Evolutionary conservation across 2,797 vertebrate genomes (phyloP), one percentile per base, ranked within the genome.

Genomic region (Coregonus suidteri): DNA sequence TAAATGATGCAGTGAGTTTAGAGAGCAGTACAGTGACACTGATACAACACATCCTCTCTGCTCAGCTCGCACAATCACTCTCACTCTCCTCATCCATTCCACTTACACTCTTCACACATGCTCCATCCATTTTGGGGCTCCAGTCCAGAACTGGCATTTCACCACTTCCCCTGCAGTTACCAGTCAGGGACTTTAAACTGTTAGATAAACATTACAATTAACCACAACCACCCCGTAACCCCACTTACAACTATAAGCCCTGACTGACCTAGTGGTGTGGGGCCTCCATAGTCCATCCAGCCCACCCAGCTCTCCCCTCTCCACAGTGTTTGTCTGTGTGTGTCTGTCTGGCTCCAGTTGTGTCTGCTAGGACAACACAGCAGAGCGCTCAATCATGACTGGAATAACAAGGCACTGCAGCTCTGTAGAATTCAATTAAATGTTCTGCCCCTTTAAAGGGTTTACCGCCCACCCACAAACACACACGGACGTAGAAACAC

Each of bases 371-470:
- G 88, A 91, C 87, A 85, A 88, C 85, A 87, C 56, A 75, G 84
- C 88, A 68, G 82, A 30, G 83, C 80, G 85, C 87, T 88, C 89
- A 85, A 82, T 89, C 89, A 89, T 90, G 91, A 89, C 90, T 88
- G 81, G 86, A 91, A 91, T 91, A 91, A 91, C 88, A 90, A 91
- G 85, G 85, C 87, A 11, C 59, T 11, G 59, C 15, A 20, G 81
- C 85, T 84, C 84, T 77, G 82, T 83, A 86, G 76, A 90, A 90
- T 92, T 92, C 88, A 92, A 91, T 92, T 92, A 92, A 91, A 90
- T 79, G 84, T 82, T 84, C 85, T 83, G 81, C 88, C 91, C 87
- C 89, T 91, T 91, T 85, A 88, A 89, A 89, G 85, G 74, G 85
- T 89, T 88, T 84, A 81, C 83, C 86, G 78, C 88, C 72, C 64